Evolutionary conservation across 2,113 vertebrate species (phyloP), one percentile per base, ranked within the genome.

Genomic region (Rallus limicola): DNA sequence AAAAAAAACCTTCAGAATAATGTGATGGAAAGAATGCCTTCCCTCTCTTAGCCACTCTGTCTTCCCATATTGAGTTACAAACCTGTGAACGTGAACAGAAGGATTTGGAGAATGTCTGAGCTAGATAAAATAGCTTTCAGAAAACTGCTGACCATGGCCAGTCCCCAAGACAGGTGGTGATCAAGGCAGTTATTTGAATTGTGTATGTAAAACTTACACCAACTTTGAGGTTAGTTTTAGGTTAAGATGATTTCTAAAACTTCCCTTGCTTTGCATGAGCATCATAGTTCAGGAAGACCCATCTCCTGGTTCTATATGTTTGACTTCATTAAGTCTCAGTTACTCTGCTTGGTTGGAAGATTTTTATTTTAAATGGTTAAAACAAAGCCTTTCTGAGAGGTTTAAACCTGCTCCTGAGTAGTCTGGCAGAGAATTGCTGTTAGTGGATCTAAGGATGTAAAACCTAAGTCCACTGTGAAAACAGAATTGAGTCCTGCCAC

Each of bases 171-270:
- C 83, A 97, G 85, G 71, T 83, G 89, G 95, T 92, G 63, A 77
- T 65, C 82, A 69, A 94, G 86, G 77, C 71, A 83, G 64, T 6
- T 20, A 82, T 72, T 95, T 79, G 81, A 91, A 46, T 52, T 65
- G 21, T 48, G 65, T 90, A 92, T 38, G 28, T 42, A 19, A 70
- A 95, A 96, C 92, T 86, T 94, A 68, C 69, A 72, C 44, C 71
- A 86, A 83, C 82, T 97, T 96, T 93, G 89, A 96, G 96, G 95
- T 63, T 94, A 93, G 92, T 95, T 96, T 96, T 96, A 97, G 93
- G 71, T 83, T 91, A 71, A 79, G 36, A 69, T 95, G 78, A 65
- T 96, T 86, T 97, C 95, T 90, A 94, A 94, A 95, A 84, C 60
- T 95, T 62, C 40, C 74, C 65, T 42, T 95, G 96, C 91, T 97